A percentile compares a stretch with the other conserved stretches of the same genome.
phyloP scores from a whole-genome alignment of 2,113 vertebrate genomes.

The Erythrocercus mccallii region DNA sequence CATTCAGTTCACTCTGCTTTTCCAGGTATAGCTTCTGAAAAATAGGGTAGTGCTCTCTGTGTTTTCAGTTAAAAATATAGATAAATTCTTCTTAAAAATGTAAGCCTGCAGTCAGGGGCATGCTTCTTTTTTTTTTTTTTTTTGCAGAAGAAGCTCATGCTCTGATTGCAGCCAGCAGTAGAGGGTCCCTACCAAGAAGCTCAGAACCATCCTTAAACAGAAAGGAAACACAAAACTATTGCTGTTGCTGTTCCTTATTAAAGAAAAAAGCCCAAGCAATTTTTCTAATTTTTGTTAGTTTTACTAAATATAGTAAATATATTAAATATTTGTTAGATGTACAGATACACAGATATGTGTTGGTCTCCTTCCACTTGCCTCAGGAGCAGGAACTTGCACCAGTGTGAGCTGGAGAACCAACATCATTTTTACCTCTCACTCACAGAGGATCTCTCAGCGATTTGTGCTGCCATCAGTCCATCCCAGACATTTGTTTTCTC shows the following conservation, averaged over 20 bases:
- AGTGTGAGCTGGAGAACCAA: not conserved
- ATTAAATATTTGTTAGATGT: not conserved
- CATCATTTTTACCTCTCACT: not conserved
- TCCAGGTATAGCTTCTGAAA: not conserved
- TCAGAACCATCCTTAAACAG: not conserved
- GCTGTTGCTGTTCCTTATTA: not conserved
- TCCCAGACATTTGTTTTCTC: constrained; percentile 10
- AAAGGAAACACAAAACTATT: not conserved
- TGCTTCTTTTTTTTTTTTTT: not conserved
- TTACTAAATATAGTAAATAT: too few relatives aligned
- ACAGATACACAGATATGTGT: fast-evolving
- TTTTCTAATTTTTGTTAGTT: not conserved
- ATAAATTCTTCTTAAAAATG: not conserved
- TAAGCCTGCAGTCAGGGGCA: not conserved
- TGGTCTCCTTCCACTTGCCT: not conserved
- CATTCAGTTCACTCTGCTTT: not conserved
- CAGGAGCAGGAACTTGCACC: not conserved
- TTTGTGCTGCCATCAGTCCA: not conserved
- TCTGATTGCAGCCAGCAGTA: not conserved
- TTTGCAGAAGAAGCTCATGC: not conserved
- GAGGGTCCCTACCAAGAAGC: not conserved
- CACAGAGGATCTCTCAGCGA: not conserved
- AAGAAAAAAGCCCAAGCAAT: fast-evolving
- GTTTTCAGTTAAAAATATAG: not conserved
- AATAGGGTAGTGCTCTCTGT: not conserved